phyloP scores from a whole-genome alignment of 1,140 invertebrate genomes.

The Aphidius gifuensis region DNA sequence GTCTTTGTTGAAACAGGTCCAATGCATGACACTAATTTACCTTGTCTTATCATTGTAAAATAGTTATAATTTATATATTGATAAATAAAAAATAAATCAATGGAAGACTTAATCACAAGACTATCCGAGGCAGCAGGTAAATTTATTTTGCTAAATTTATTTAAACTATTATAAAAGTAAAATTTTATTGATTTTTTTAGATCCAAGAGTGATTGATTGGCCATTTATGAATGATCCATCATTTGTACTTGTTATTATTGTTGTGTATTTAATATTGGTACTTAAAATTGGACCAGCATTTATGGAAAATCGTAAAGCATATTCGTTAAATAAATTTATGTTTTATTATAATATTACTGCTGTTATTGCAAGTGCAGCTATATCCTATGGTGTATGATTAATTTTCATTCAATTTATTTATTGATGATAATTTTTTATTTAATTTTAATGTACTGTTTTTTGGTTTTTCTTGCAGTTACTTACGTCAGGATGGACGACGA shows the following conservation, averaged over 20 bases:
- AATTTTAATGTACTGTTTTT: neutral
- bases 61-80: too few species aligned
- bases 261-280: slow-evolving; percentile 60
- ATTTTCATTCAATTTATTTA: neutral
- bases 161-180: too few species aligned
- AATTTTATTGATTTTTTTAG: slow-evolving; percentile 51
- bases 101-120: too few species aligned
- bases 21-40: too few species aligned
- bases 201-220: slow-evolving; percentile 79
- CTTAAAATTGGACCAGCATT: slow-evolving; percentile 59
- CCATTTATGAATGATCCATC: slow-evolving; percentile 63
- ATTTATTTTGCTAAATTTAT: too few species aligned
- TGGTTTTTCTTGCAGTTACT: slow-evolving; percentile 37
- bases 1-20: too few species aligned
- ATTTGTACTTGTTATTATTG: slow-evolving; percentile 56
- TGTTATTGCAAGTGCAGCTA: slow-evolving; percentile 51
- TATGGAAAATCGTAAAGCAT: slow-evolving; percentile 62
- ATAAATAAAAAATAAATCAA: too few species aligned
- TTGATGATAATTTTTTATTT: neutral
- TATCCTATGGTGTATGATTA: slow-evolving; percentile 54
- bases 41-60: too few species aligned
- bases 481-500: slow-evolving; percentile 45
- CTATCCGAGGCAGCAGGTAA: too few species aligned
- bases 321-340: slow-evolving; percentile 58
- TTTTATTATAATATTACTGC: slow-evolving; percentile 60